Evolutionary conservation across 2,113 vertebrate genomes (phyloP), one percentile per base, ranked within the genome.

Genomic region (Gobiocypris rarus): DNA sequence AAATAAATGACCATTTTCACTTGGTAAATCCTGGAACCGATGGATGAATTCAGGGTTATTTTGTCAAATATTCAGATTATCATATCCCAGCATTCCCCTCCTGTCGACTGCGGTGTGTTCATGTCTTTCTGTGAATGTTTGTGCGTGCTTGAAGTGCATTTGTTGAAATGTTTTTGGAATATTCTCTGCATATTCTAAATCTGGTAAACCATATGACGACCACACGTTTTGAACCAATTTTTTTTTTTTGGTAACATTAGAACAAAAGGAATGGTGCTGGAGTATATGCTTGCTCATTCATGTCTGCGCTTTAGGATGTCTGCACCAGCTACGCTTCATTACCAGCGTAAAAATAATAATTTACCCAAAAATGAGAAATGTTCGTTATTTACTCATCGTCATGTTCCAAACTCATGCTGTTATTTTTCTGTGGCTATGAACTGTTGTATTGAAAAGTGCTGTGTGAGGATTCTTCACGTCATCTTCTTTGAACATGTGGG

Each of bases 281-380:
- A 50, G 19, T 67, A 1, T 50, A 2, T 41, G 81, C 74, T 82
- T 11, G 34, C 34, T 58, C 54, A 5, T 45, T 56, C 50, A 13
- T 13, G 67, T 41, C 34, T 56, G 15, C 28, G 80, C 65, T 82
- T 31, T n/a, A 28, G 13, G 69, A 48, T 41, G 38, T 52, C 54
- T 5, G 48, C 78, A 85, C 56, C 84, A 82, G 78, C 50, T 58
- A 3, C 4, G 50, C n/a, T 81, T 82, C 31, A 70, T 19, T 41
- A 11, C 26, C 50, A 19, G 34, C 19, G 4, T 5, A 69, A 41
- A 34, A 41, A 2, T 9, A 70, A 70, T 41, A 11, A 70, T 41
- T 41, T 4, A 3, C 5, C 34, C 34, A 70, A n/a, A 41, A 70
- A 13, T 41, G 9, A 13, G 4, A 41, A 41, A 54, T 52, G 50